Conservation (phyloP, 2,888 invertebrate genomes). For the Eubasilissa splendida region DNA sequence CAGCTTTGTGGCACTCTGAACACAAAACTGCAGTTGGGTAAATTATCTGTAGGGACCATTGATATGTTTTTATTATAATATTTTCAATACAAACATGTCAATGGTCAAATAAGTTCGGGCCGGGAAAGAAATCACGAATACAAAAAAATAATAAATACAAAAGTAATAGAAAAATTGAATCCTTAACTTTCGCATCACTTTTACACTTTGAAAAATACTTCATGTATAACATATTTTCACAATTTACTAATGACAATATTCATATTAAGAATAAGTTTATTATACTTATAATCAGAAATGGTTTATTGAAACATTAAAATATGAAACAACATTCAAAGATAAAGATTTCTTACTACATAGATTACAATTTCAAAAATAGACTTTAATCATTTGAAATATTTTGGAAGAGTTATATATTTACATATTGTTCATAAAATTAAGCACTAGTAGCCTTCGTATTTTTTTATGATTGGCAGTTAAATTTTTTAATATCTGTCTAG, state of each 20-base stretch:
- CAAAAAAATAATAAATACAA: too few relatives aligned
- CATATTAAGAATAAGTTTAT: neutral
- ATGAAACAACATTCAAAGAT: slow-evolving; percentile 3
- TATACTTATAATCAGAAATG: neutral
- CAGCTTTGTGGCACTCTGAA: too few relatives aligned
- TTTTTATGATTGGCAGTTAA: neutral
- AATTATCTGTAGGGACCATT: too few relatives aligned
- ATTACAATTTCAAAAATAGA: slow-evolving; percentile 6
- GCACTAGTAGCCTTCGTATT: slow-evolving; percentile 14
- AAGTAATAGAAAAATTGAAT: too few relatives aligned
- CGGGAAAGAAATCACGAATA: too few relatives aligned
- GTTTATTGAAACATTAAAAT: neutral
- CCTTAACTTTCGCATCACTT: too few relatives aligned
- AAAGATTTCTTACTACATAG: neutral
- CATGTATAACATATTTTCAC: neutral
- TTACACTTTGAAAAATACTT: too few relatives aligned
- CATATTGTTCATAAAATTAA: neutral
- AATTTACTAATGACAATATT: neutral
- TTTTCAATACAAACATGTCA: too few relatives aligned
- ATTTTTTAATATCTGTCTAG: neutral
- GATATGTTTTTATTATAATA: too few relatives aligned
- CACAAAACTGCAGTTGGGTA: too few relatives aligned
- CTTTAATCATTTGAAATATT: slow-evolving; percentile 13
- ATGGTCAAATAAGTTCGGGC: too few relatives aligned
- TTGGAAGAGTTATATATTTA: neutral